Base-by-base conservation (phyloP, 2,113 vertebrate genomes). In the Potamarius usumacintae region DNA sequence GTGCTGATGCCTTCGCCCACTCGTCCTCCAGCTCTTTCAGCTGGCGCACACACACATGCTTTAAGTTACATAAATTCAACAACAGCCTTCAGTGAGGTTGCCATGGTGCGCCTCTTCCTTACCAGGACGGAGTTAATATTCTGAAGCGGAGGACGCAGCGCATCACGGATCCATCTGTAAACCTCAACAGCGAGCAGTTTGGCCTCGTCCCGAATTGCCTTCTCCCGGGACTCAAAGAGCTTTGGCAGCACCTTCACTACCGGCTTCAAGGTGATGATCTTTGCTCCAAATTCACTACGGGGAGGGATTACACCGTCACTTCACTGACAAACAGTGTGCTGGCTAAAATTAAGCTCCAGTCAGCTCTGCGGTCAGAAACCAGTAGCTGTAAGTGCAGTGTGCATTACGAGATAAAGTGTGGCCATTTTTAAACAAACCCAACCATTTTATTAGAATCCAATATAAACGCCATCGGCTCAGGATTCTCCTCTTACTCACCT, bases 11-110 rank as follows among this genome's bases (percentile, higher is more conserved):
- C 94, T 98, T 99, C 57, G 96, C 94, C 98, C 98, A 99, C 90
- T 99, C 98, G 90, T 99, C 98, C 93, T 99, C 98, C 88, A 99
- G 92, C 80, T 99, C 98, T 93, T 99, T 99, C 83, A 99, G 93
- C 98, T 99, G 0, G 83, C 12, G 86, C 85, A 27, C 52, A 34
- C 1, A 20, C 7, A 60, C 0, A 0, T 1, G 62, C 30, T n/a
- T 15, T n/a, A n/a, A 50, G 14, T 20, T 9, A 55, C 7, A 55
- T 4, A 58, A 20, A 10, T 1, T 12, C 10, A 12, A 20, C n/a
- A 20, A 55, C 25, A 79, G n/a, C 1, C n/a, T 18, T 60, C 11
- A 20, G 11, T 12, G 15, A 60, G 42, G 42, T 42, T 42, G 42
- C 42, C 42, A 42, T 42, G 42, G 42, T 4, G 4, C 42, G 4